Conservation (phyloP, 1,140 invertebrate species). For the Atta cephalotes region DNA sequence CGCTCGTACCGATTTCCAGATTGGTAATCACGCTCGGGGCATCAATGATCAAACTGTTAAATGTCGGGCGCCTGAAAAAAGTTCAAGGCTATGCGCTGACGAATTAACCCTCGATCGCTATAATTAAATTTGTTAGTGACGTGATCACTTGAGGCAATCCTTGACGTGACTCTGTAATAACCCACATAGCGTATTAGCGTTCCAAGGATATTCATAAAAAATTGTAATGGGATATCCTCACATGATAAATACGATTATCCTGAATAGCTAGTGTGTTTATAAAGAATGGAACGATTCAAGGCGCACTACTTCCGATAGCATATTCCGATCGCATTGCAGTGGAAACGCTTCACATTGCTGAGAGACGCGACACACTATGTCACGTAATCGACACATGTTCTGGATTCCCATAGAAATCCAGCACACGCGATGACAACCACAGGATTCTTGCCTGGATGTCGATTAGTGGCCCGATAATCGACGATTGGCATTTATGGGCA, state of each 20-base stretch:
- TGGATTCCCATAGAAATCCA: conserved; percentile 53
- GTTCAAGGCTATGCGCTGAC: conserved; percentile 34
- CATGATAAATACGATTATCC: not conserved
- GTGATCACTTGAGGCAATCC: not conserved
- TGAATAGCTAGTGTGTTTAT: not conserved
- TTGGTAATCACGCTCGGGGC: conserved; percentile 25
- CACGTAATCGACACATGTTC: conserved; percentile 61
- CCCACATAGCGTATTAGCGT: not conserved
- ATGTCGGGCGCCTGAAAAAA: conserved; percentile 29
- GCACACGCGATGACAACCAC: conserved; percentile 25
- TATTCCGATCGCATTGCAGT: conserved; percentile 1
- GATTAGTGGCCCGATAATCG: not conserved
- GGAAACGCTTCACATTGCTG: conserved; percentile 29
- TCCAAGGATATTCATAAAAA: conserved; percentile 27
- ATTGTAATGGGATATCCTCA: not conserved
- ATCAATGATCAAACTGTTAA: conserved; percentile 26
- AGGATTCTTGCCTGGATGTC: conserved; percentile 15
- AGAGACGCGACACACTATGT: not conserved
- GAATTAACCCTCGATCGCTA: conserved; percentile 42
- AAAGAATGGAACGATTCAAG: not conserved
- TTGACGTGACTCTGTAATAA: conserved; percentile 22
- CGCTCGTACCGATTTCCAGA: conserved; percentile 46
- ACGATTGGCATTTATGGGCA: conserved; percentile 5
- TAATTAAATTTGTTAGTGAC: conserved; percentile 45
- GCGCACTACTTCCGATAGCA: not conserved